Percentiles rank a stretch among this genome's conserved stretches.
These are phyloP conservation scores for Melipona beecheii DNA, from an alignment of 2,888 invertebrate species.

Conservation along the genomic window DNA sequence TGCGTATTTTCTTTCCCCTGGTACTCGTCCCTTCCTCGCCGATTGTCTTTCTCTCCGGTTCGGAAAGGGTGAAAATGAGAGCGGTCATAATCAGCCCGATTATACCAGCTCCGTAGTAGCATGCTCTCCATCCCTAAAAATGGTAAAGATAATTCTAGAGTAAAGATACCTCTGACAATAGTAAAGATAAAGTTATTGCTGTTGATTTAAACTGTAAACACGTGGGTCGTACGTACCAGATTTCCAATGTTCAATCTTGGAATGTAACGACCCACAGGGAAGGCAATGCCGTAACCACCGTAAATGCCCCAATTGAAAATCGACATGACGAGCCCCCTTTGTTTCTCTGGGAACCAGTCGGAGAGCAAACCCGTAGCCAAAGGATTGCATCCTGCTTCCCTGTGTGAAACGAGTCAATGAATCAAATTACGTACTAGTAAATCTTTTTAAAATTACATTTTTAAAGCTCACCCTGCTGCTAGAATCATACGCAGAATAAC, in stretches of 20 bases:
- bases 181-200: too few relatives aligned
- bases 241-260: constrained; percentile 90
- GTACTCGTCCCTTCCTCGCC: constrained; percentile 86
- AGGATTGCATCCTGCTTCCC: constrained; percentile 95
- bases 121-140: constrained; percentile 91
- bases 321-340: constrained; percentile 94
- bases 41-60: constrained; percentile 91
- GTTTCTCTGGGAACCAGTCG: constrained; percentile 91
- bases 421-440: background rate
- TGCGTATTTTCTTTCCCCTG: constrained; percentile 86
- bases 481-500: constrained; percentile 93
- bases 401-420: constrained; percentile 68
- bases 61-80: constrained; percentile 90
- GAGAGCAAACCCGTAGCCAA: constrained; percentile 93
- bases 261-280: constrained; percentile 95
- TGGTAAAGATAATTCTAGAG: background rate
- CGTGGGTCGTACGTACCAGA: constrained; percentile 85
- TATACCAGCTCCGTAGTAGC: constrained; percentile 92
- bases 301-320: constrained; percentile 98
- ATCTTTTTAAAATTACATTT: too few relatives aligned
- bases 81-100: constrained; percentile 90
- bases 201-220: too few relatives aligned
- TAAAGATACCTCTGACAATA: too few relatives aligned
- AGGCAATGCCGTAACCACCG: constrained; percentile 96
- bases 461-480: constrained; percentile 89